Percentiles rank a stretch among this genome's conserved stretches.
Evolutionary conservation across 2,888 invertebrate species (phyloP).

Genomic region (Cephalotes varians): DNA sequence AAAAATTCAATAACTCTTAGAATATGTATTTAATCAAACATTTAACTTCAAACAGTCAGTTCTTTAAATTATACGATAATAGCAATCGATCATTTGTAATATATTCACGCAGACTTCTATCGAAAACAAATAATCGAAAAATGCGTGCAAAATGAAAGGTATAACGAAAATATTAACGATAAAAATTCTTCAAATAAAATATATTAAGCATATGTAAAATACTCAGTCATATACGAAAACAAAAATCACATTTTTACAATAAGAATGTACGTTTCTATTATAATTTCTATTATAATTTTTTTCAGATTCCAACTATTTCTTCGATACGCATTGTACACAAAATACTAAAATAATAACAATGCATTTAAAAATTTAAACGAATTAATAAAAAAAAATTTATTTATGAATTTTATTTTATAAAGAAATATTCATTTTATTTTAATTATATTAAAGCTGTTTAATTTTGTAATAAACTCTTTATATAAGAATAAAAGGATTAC

Average conservation of each 20-base stretch:
- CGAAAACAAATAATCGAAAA: slow-evolving; percentile 50
- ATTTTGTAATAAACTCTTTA: slow-evolving; percentile 70
- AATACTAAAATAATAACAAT: slow-evolving; percentile 58
- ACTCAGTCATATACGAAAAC: slow-evolving; percentile 21
- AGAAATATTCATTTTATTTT: too few relatives aligned
- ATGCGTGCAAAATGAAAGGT: slow-evolving; percentile 39
- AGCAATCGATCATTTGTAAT: slow-evolving; percentile 64
- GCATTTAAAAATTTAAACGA: slow-evolving; percentile 62
- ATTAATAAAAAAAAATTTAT: slow-evolving; percentile 49
- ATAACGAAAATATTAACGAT: slow-evolving; percentile 48
- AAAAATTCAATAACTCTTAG: slow-evolving; percentile 70
- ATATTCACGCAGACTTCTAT: slow-evolving; percentile 63
- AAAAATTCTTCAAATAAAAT: slow-evolving; percentile 45
- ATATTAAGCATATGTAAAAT: slow-evolving; percentile 11
- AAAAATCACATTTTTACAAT: slow-evolving; percentile 69
- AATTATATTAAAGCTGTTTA: slow-evolving; percentile 64
- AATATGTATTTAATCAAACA: slow-evolving; percentile 61
- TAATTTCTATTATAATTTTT: not conserved
- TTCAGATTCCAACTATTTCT: slow-evolving; percentile 49
- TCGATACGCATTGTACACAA: slow-evolving; percentile 40
- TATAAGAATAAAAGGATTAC: slow-evolving; percentile 61
- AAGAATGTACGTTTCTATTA: slow-evolving; percentile 48
- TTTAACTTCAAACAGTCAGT: slow-evolving; percentile 57
- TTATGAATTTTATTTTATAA: too few relatives aligned
- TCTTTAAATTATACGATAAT: slow-evolving; percentile 64